Percentiles rank a stretch among this genome's conserved stretches.
These are phyloP conservation scores for Gallinago paraguaiae DNA, from an alignment of 2,113 vertebrate genomes.

Conservation along the genomic window DNA sequence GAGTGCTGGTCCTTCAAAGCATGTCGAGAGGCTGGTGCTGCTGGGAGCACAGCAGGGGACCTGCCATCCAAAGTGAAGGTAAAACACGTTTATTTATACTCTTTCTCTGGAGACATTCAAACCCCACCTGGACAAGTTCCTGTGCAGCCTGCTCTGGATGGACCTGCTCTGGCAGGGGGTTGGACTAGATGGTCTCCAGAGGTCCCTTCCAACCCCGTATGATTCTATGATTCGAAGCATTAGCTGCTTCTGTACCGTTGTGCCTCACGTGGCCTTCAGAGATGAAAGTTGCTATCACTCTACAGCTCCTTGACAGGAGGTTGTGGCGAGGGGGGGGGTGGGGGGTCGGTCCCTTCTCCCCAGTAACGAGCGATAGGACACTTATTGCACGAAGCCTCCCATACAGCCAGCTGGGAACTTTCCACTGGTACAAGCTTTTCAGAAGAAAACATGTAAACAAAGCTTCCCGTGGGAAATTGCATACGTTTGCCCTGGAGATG, in stretches of 20 bases:
- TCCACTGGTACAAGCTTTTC: background rate
- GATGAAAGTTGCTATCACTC: background rate
- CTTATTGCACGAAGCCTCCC: background rate
- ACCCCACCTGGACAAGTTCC: too few species aligned
- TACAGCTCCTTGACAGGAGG: background rate
- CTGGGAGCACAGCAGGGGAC: background rate
- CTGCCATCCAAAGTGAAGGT: background rate
- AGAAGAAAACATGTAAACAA: background rate
- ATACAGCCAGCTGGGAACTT: background rate
- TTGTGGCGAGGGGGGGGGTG: too few species aligned
- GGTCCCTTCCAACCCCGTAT: too few species aligned
- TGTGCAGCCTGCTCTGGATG: too few species aligned
- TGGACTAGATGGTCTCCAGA: too few species aligned
- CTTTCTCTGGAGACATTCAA: too few species aligned
- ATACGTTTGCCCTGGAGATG: background rate
- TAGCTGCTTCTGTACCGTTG: background rate
- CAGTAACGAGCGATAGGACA: background rate
- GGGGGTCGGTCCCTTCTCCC: background rate
- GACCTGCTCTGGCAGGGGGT: too few species aligned
- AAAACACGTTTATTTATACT: background rate
- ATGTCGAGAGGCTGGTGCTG: background rate
- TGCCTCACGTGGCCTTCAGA: background rate
- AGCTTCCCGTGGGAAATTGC: background rate
- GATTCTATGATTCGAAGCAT: background rate
- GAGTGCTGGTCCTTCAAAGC: background rate